Base-by-base conservation (phyloP, 2,797 vertebrate species). In the Acomys russatus region DNA sequence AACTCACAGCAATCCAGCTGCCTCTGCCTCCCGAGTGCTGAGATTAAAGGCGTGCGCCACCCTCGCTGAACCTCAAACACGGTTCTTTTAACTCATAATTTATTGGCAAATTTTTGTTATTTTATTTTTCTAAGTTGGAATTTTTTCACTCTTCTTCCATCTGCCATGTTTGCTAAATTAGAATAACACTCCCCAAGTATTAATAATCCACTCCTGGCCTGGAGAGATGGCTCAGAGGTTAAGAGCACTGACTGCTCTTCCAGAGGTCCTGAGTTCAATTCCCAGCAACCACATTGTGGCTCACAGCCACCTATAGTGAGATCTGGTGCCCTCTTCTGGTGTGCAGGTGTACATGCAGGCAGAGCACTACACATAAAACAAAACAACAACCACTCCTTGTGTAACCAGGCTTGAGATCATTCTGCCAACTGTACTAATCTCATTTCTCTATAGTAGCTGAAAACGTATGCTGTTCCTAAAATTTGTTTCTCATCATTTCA, bases 391-490 rank as follows among this genome's bases (percentile, higher is more conserved):
- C 51, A 56, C 78, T 68, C 17, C 73, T 90, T 85, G 79, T 77
- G 88, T 64, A 30, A n/a, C 44, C 30, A 89, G 70, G 61, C 59
- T 30, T 28, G 54, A 91, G 63, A 51, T 91, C 77, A 74, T 63
- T 84, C 38, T 79, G 17, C 56, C 78, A 80, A 6, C 66, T 79
- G 17, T 77, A 74, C 86, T 25, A 91, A 73, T 79, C 28, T 80
- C 49, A 35, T 79, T 94, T 95, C n/a, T 92, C 68, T 23, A 91
- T 66, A 88, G 38, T 61, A 83, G 90, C 83, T 25, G 35, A 84
- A 70, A 88, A 68, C 68, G 23, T 51, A 56, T 77, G 6, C 44
- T 74, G 44, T n/a, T 30, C 18, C 6, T 33, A 77, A 23, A 84
- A 64, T 70, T 74, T 54, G 84, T 63, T 94, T 73, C 30, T 71